A percentile compares a stretch with the other conserved stretches of the same genome.
These are phyloP conservation scores for Caenorhabditis sulstoni DNA, from an alignment of 2,888 invertebrate species.

Conservation along the genomic window DNA sequence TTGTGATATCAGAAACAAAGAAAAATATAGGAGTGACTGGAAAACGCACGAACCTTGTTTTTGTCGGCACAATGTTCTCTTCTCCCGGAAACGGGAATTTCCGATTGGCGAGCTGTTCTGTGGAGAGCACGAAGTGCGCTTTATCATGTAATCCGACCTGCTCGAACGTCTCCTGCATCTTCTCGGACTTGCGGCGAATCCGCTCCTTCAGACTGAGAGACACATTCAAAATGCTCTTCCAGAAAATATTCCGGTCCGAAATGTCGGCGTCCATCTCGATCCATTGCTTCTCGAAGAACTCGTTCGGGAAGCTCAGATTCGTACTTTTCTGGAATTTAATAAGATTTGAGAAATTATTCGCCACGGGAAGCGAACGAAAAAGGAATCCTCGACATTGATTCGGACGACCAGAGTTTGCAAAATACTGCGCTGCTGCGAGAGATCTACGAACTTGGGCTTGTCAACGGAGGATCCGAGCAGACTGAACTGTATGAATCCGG, in stretches of 20 bases:
- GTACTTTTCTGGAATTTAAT: constrained; percentile 70
- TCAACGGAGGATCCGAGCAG: constrained; percentile 58
- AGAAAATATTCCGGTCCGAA: constrained; percentile 67
- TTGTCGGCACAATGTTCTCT: constrained; percentile 47
- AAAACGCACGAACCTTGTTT: constrained; percentile 22
- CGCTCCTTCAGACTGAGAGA: constrained; percentile 66
- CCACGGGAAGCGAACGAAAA: constrained; percentile 68
- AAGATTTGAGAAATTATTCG: too few species aligned
- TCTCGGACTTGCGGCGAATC: constrained; percentile 40
- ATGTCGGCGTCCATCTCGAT: constrained; percentile 57
- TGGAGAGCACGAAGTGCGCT: constrained; percentile 39
- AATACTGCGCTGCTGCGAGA: constrained; percentile 28
- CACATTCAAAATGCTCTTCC: constrained; percentile 68
- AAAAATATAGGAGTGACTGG: too few species aligned
- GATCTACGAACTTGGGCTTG: constrained; percentile 63
- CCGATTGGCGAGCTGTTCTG: constrained; percentile 62
- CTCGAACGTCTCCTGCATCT: constrained; percentile 25
- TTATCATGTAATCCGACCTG: constrained; percentile 11
- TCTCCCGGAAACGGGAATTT: constrained; percentile 66
- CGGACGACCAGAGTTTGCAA: constrained; percentile 71
- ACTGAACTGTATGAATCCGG: constrained; percentile 61
- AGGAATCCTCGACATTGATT: constrained; percentile 67
- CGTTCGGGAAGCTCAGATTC: constrained; percentile 59
- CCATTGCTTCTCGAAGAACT: constrained; percentile 71
- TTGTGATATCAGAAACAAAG: constrained; percentile 64